Conservation (phyloP, 37 sponge, comb jelly and placozoan genomes). For the Agelas oroides region DNA sequence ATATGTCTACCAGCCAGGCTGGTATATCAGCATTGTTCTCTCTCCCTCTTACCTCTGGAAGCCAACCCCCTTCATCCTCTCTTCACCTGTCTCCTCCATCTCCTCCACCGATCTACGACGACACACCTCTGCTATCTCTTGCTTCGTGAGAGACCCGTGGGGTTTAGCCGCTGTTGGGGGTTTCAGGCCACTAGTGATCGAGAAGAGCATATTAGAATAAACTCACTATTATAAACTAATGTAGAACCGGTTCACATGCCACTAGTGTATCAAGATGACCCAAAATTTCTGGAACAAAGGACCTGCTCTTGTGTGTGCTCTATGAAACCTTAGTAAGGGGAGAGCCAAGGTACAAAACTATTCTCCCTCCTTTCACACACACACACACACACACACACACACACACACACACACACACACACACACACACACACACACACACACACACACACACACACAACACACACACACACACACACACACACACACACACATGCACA, state of each 20-base stretch:
- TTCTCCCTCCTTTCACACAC: no score
- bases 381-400: no score
- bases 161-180: conserved; percentile 12
- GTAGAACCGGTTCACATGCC: no score
- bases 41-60: conserved; percentile 47
- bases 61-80: conserved; percentile 78
- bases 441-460: no score
- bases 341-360: no score
- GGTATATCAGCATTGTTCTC: neutral
- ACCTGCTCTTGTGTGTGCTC: no score
- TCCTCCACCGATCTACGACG: conserved; percentile 53
- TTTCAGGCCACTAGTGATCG: conserved; percentile 22
- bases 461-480: no score
- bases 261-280: no score
- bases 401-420: no score
- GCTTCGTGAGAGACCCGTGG: conserved; percentile 25
- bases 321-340: no score
- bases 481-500: conserved; percentile 52
- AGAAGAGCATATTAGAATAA: neutral
- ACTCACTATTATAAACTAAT: no score
- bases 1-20: neutral
- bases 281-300: no score
- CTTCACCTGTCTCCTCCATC: conserved; percentile 38
- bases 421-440: conserved; percentile 59
- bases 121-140: conserved; percentile 75